phyloP scores from a whole-genome alignment of 1,140 invertebrate genomes.

The Zaprionus ornatus region DNA sequence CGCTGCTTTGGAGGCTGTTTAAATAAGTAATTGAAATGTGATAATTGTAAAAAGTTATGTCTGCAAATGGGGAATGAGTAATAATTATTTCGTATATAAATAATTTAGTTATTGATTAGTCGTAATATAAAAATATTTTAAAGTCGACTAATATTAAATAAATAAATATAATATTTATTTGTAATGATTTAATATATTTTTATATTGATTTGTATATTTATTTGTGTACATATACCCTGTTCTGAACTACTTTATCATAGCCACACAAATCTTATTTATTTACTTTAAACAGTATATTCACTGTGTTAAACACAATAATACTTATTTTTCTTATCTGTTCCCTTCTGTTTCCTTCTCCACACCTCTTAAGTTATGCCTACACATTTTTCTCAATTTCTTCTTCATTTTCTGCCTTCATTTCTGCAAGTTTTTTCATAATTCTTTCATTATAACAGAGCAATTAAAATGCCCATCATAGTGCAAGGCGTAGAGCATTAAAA shows the following conservation, averaged over 20 bases:
- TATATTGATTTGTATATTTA: too few species aligned
- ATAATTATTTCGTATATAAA: background rate
- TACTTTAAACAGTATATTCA: background rate
- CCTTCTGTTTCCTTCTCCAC: too few species aligned
- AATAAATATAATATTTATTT: too few species aligned
- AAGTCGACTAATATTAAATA: rapidly evolving
- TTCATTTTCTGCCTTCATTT: background rate
- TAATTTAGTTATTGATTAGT: too few species aligned
- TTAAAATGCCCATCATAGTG: conserved; percentile 17
- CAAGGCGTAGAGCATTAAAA: conserved; percentile 13
- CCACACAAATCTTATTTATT: background rate
- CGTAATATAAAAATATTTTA: too few species aligned
- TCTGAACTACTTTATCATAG: too few species aligned
- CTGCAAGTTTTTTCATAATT: background rate
- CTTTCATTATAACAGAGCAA: conserved; percentile 9
- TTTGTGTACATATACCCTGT: background rate
- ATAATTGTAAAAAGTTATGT: background rate
- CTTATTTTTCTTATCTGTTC: background rate
- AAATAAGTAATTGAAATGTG: background rate
- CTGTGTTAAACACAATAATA: background rate
- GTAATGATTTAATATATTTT: too few species aligned
- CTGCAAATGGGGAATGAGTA: background rate
- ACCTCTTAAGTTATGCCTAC: background rate
- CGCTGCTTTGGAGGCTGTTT: background rate
- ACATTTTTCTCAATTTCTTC: background rate